Evolutionary conservation across 2,113 vertebrate species (phyloP).

Genomic region (Dendropsophus ebraccatus): DNA sequence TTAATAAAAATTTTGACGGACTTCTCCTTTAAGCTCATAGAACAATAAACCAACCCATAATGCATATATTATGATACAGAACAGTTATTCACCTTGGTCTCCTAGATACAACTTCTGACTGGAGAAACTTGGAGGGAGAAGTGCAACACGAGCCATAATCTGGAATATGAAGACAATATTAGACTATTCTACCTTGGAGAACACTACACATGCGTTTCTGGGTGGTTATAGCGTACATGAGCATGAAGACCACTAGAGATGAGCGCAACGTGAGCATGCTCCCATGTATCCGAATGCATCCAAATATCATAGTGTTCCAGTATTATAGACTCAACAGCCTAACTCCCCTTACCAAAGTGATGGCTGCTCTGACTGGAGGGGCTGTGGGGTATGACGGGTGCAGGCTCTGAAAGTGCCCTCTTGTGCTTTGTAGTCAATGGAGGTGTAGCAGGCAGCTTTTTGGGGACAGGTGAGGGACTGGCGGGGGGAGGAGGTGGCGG

Average conservation of each 20-base stretch:
- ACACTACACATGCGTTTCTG: neutral
- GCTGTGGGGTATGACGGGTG: constrained; percentile 64
- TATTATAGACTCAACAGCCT: neutral
- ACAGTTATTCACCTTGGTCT: constrained; percentile 53
- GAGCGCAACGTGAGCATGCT: no score
- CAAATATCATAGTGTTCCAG: no score
- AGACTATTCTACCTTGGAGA: neutral
- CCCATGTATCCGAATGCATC: no score
- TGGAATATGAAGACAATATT: constrained; percentile 34
- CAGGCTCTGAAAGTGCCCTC: constrained; percentile 68
- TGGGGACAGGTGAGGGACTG: constrained; percentile 56
- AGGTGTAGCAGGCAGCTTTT: constrained; percentile 63
- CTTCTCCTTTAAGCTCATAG: no score
- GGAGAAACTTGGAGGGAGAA: constrained; percentile 50
- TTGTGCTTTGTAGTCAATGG: constrained; percentile 69
- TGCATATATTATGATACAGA: neutral
- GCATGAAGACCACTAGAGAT: no score
- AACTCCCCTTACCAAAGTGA: constrained; percentile 61
- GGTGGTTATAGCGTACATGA: no score
- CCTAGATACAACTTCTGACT: constrained; percentile 49
- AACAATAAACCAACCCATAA: neutral
- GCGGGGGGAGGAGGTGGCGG: constrained; percentile 63
- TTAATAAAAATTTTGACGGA: no score
- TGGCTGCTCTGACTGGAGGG: constrained; percentile 57
- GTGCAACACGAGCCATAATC: constrained; percentile 57